A percentile compares a stretch with the other conserved stretches of the same genome.
Evolutionary conservation across 2,888 invertebrate species (phyloP).

Genomic region (Sphinx pinastri): DNA sequence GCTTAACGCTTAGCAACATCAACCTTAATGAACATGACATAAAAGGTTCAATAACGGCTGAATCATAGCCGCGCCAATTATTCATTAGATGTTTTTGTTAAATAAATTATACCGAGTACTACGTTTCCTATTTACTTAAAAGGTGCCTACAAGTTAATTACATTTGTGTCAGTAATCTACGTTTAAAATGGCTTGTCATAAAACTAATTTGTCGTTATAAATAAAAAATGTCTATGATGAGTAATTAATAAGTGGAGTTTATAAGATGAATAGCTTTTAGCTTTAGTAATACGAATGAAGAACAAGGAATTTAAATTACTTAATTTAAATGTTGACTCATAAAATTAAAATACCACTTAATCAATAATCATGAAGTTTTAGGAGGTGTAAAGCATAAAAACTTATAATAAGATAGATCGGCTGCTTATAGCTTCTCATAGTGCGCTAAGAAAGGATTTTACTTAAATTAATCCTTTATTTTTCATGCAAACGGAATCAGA

Average conservation of each 20-base stretch:
- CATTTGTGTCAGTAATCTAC: slow-evolving; percentile 14
- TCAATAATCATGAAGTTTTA: too few species aligned
- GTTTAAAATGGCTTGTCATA: slow-evolving; percentile 13
- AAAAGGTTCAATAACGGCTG: slow-evolving; percentile 39
- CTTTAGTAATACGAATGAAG: neutral
- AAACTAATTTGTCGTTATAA: slow-evolving; percentile 17
- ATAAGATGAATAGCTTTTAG: neutral
- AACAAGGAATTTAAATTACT: neutral
- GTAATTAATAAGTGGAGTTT: neutral
- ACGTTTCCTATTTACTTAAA: slow-evolving; percentile 4
- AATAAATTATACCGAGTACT: neutral
- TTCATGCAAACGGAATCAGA: too few species aligned
- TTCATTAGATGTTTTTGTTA: slow-evolving; percentile 19
- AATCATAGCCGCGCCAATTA: slow-evolving; percentile 1
- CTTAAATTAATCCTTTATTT: too few species aligned
- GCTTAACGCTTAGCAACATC: slow-evolving; percentile 44
- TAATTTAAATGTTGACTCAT: neutral
- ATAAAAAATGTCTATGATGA: slow-evolving; percentile 6
- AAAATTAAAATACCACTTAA: neutral
- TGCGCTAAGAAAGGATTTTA: too few species aligned
- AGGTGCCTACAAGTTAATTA: slow-evolving; percentile 6
- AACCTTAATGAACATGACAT: slow-evolving; percentile 53
- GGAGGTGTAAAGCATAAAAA: too few species aligned
- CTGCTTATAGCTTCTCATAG: too few species aligned
- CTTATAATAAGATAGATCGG: too few species aligned